phyloP scores from a whole-genome alignment of 2,888 invertebrate species.

The Physocephala rufipes region DNA sequence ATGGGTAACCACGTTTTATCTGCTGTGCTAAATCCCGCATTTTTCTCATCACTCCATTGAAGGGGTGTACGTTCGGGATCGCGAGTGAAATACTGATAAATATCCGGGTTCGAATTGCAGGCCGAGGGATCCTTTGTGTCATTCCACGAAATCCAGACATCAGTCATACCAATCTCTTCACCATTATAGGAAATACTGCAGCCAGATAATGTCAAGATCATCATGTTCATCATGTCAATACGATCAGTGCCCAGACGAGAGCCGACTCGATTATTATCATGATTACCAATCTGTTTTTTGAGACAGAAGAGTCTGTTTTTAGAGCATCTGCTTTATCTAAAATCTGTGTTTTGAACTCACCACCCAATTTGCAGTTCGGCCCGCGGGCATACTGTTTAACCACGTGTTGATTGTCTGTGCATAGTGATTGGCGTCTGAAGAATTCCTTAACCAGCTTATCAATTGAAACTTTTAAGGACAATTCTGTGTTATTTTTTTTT shows the following conservation, averaged over 20 bases:
- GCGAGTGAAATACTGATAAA: slow-evolving; percentile 69
- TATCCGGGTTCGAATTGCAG: slow-evolving; percentile 70
- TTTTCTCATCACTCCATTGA: slow-evolving; percentile 69
- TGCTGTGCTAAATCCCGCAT: slow-evolving; percentile 60
- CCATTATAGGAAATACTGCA: slow-evolving; percentile 81
- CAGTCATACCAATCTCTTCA: slow-evolving; percentile 76
- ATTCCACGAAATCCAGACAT: slow-evolving; percentile 65
- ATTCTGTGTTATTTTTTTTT: too few species aligned
- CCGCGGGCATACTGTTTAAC: slow-evolving; percentile 69
- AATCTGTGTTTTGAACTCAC: slow-evolving; percentile 63
- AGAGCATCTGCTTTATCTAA: not conserved
- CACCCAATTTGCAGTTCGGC: slow-evolving; percentile 73
- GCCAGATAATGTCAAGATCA: slow-evolving; percentile 82
- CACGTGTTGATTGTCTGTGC: slow-evolving; percentile 69
- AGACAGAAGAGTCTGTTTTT: not conserved
- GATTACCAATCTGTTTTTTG: slow-evolving; percentile 75
- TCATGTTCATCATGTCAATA: slow-evolving; percentile 82
- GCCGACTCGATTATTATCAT: slow-evolving; percentile 76
- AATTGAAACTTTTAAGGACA: slow-evolving; percentile 76
- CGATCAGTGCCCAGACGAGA: slow-evolving; percentile 74
- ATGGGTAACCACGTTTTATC: slow-evolving; percentile 63
- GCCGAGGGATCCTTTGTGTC: slow-evolving; percentile 69
- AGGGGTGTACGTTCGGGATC: slow-evolving; percentile 73
- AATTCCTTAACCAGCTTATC: slow-evolving; percentile 68
- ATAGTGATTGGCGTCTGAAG: slow-evolving; percentile 69